Evolutionary conservation across 2,797 vertebrate genomes (phyloP), one percentile per base, ranked within the genome.

Genomic region (Pterois miles): DNA sequence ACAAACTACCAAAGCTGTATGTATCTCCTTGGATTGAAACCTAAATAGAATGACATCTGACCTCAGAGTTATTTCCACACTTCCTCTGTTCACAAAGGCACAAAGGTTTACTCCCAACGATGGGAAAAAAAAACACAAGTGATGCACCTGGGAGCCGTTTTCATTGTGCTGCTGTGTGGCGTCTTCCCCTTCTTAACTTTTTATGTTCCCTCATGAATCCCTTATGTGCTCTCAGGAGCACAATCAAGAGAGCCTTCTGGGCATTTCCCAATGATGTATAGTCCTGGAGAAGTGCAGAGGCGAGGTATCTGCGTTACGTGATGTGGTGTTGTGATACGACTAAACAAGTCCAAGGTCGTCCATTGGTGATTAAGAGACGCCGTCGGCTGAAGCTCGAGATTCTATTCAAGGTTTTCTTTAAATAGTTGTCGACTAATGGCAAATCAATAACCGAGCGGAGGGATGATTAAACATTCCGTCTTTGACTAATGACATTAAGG

Each of bases 401-500:
- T 70, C 82, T 75, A 75, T 89, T 88, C 88, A 90, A 89, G 86
- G 88, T 89, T 93, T 91, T 90, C 89, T 94, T 94, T 89, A 94
- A 95, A 95, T 89, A 93, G 94, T 93, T 88, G 81, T 90, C 54
- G 59, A 86, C 90, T 95, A 95, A 95, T 95, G 92, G 89, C 84
- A 90, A 95, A 96, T 96, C 94, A 82, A 96, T 96, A 92, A 80
- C 33, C 22, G 56, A 74, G 89, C 70, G 29, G 84, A 86, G 81
- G 88, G 83, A 92, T 93, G 94, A 95, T 95, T 95, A 94, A 94
- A 91, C 92, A 91, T 94, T 91, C 82, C 65, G 71, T 90, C 92
- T 84, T 91, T 93, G 94, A 94, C 92, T 94, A 94, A 95, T 94
- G 92, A 89, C 92, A 86, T 90, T 84, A 86, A 80, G 84, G 85